Conservation (phyloP, 2,797 vertebrate genomes). For the Hippopotamyrus pictus region DNA sequence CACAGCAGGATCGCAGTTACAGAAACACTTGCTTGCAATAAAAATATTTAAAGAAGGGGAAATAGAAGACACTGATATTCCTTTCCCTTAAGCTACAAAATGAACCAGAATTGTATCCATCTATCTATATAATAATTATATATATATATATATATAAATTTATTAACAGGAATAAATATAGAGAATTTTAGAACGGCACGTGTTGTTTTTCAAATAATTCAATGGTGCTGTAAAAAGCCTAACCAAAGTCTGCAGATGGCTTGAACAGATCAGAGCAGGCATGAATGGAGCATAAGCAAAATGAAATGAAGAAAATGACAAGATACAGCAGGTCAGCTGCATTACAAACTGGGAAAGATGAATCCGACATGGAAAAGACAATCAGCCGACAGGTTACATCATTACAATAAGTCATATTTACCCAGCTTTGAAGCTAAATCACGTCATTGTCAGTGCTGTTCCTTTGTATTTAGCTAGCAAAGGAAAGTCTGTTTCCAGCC, state of each 20-base stretch:
- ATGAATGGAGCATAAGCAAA: background rate
- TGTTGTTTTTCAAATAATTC: background rate
- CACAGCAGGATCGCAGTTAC: background rate
- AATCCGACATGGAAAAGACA: background rate
- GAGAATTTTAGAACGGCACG: background rate
- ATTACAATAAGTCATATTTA: background rate
- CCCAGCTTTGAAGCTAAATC: background rate
- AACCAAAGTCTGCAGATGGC: background rate
- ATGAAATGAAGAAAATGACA: background rate
- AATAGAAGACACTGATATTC: background rate
- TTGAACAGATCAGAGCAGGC: background rate
- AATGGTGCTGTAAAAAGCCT: background rate
- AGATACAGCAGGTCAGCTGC: background rate
- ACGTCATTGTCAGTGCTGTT: background rate
- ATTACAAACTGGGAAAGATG: background rate
- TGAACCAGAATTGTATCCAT: background rate
- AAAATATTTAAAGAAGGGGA: background rate
- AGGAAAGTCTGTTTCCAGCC: background rate
- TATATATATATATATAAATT: background rate
- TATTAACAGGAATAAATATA: background rate
- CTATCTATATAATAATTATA: background rate
- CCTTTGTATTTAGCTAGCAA: background rate
- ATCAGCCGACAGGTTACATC: background rate
- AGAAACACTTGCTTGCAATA: background rate
- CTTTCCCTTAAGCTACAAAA: background rate